These are phyloP conservation scores for Auanema sp. DNA, from an alignment of 2,888 invertebrate genomes.

Conservation along the genomic window DNA sequence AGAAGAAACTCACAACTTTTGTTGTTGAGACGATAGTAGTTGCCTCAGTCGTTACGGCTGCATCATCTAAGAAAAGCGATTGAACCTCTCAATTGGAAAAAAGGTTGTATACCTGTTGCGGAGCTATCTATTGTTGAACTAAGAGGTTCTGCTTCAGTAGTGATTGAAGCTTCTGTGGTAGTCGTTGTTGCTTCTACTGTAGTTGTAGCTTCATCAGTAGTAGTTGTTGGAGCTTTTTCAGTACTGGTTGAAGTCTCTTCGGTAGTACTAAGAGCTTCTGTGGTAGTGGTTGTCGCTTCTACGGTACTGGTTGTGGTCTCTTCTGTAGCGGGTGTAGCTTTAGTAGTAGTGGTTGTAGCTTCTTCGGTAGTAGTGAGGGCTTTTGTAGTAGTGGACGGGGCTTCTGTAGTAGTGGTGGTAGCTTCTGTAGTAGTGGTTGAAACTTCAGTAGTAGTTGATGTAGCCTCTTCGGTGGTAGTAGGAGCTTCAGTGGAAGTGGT, in stretches of 20 bases:
- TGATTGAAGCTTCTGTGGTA: constrained; percentile 1
- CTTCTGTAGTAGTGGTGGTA: background rate
- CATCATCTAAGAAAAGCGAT: too few relatives aligned
- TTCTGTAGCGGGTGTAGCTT: background rate
- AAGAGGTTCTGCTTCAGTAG: too few relatives aligned
- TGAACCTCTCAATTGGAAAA: too few relatives aligned
- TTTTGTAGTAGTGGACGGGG: constrained; percentile 2
- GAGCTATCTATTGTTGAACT: too few relatives aligned
- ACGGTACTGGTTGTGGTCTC: background rate
- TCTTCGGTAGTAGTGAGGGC: background rate
- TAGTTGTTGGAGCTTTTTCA: background rate
- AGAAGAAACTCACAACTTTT: too few relatives aligned
- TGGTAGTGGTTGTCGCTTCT: constrained; percentile 11
- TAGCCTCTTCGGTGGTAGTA: constrained; percentile 2
- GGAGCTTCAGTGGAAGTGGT: constrained; percentile 9
- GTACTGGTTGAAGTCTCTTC: background rate
- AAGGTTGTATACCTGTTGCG: too few relatives aligned
- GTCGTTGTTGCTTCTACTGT: background rate
- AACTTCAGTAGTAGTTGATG: background rate
- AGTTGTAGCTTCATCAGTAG: background rate
- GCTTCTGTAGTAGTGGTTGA: background rate
- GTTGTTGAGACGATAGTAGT: too few relatives aligned
- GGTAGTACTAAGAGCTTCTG: constrained; percentile 5
- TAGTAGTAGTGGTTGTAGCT: constrained; percentile 8
- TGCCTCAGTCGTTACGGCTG: too few relatives aligned